These are phyloP conservation scores for Mugil cephalus DNA, from an alignment of 2,113 vertebrate genomes.

Conservation along the genomic window DNA sequence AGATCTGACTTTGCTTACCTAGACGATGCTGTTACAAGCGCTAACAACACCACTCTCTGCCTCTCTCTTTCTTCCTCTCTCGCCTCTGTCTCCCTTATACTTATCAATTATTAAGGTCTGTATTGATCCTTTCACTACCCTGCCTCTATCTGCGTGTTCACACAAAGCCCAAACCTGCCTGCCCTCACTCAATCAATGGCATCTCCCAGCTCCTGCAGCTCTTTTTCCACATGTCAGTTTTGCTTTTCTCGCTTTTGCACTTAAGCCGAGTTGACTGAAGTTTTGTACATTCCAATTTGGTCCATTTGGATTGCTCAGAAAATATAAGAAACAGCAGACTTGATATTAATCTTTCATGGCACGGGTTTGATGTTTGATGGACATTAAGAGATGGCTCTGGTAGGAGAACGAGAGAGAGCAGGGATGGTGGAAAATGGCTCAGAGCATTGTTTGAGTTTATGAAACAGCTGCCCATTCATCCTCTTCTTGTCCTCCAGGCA, in stretches of 20 bases:
- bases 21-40: conserved; percentile 79
- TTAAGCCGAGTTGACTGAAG: conserved; percentile 45
- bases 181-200: conserved; percentile 82
- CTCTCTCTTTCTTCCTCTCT: conserved; percentile 56
- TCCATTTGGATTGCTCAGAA: conserved; percentile 61
- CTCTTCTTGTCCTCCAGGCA: conserved; percentile 30
- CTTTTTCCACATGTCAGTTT: conserved; percentile 71
- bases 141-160: conserved; percentile 84
- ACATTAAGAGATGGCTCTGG: conserved; percentile 44
- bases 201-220: conserved; percentile 67
- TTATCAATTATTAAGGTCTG: conserved; percentile 88
- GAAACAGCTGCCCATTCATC: conserved; percentile 30
- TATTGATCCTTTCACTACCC: conserved; percentile 86
- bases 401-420: conserved; percentile 5
- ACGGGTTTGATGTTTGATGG: conserved; percentile 43
- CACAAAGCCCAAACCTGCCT: conserved; percentile 83
- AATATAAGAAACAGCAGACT: conserved; percentile 47
- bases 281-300: conserved; percentile 57
- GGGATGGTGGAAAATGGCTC: conserved; percentile 49
- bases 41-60: conserved; percentile 64
- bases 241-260: conserved; percentile 73
- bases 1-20: conserved; percentile 84
- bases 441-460: conserved; percentile 44
- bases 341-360: conserved; percentile 67
- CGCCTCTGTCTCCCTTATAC: conserved; percentile 73